A percentile compares a stretch with the other conserved stretches of the same genome.
Conservation (phyloP, 2,888 invertebrate genomes). For the Cephus runcator region DNA sequence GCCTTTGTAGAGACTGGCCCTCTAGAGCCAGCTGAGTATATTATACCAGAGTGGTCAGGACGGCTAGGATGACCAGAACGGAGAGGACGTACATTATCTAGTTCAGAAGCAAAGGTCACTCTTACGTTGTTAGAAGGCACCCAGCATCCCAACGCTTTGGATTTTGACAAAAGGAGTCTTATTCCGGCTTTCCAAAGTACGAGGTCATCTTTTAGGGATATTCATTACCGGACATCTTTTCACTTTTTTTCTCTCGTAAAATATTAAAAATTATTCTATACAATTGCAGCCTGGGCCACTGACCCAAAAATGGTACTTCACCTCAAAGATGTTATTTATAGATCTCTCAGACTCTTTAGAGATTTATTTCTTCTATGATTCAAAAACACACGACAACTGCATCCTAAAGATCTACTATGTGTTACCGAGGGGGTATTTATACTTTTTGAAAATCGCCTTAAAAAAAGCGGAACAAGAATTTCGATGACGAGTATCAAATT, state of each 20-base stretch:
- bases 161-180: constrained; percentile 26
- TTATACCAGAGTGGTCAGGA: constrained; percentile 29
- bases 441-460: constrained; percentile 14
- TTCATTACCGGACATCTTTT: constrained; percentile 33
- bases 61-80: constrained; percentile 44
- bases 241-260: background rate
- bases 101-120: constrained; percentile 49
- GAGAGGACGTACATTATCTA: constrained; percentile 49
- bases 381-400: background rate
- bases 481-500: constrained; percentile 22
- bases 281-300: constrained; percentile 16
- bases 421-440: background rate
- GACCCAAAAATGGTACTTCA: constrained; percentile 40
- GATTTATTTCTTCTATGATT: background rate
- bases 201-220: constrained; percentile 47
- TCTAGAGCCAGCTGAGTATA: constrained; percentile 20
- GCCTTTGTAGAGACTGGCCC: constrained; percentile 44
- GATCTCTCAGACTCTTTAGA: background rate
- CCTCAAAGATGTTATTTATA: background rate
- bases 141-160: background rate
- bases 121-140: constrained; percentile 30
- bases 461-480: constrained; percentile 21
- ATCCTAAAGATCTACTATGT: background rate
- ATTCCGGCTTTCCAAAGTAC: constrained; percentile 52
- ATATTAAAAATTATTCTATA: background rate